Evolutionary conservation across 2,113 vertebrate genomes (phyloP).

Genomic region (Sinocyclocheilus anshuiensis): DNA sequence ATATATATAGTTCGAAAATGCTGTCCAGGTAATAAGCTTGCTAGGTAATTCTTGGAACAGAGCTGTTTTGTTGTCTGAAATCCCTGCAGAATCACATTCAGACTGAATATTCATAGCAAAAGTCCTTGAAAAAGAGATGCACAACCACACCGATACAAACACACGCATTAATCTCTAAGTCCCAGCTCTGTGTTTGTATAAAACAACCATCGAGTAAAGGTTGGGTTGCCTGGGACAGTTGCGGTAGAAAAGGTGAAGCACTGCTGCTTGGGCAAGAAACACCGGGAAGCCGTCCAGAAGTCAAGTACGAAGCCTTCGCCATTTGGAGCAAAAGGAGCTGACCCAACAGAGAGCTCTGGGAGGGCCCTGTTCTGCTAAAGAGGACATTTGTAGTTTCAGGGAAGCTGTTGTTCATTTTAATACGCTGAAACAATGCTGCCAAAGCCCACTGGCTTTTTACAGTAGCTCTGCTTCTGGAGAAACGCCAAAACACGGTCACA

Average conservation of each 20-base stretch:
- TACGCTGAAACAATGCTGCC: slow-evolving; percentile 28
- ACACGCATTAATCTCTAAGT: background rate
- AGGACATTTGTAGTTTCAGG: slow-evolving; percentile 40
- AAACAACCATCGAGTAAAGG: background rate
- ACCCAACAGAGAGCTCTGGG: slow-evolving; percentile 41
- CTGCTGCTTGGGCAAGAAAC: slow-evolving; percentile 30
- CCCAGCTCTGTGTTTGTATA: background rate
- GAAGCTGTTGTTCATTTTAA: slow-evolving; percentile 32
- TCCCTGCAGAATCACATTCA: background rate
- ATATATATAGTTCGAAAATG: background rate
- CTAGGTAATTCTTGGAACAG: background rate
- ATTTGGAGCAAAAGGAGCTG: slow-evolving; percentile 35
- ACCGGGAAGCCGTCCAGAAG: slow-evolving; percentile 39
- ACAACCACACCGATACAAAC: background rate
- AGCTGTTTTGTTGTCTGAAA: background rate
- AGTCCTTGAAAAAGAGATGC: background rate
- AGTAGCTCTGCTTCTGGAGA: slow-evolving; percentile 11
- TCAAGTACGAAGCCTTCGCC: slow-evolving; percentile 39
- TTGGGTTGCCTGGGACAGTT: background rate
- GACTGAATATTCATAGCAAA: slow-evolving; percentile 14
- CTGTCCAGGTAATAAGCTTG: background rate
- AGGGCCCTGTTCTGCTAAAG: slow-evolving; percentile 37
- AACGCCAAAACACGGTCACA: slow-evolving; percentile 1
- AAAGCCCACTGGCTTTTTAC: slow-evolving; percentile 36
- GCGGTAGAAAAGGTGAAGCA: slow-evolving; percentile 7